Evolutionary conservation across 2,797 vertebrate species (phyloP), one percentile per base, ranked within the genome.

Genomic region (Galago senegalensis): DNA sequence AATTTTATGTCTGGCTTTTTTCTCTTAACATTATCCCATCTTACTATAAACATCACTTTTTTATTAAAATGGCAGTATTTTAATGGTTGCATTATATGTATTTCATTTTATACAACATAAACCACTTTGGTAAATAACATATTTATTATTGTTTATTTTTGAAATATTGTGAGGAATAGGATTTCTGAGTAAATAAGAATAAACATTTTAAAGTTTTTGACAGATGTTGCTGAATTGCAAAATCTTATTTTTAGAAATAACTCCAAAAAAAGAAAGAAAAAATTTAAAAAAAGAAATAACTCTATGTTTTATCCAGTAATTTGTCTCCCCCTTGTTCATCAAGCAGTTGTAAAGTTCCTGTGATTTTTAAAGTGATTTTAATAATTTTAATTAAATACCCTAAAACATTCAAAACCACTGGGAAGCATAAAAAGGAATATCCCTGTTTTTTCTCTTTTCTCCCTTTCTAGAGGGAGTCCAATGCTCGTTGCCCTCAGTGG

Each of bases 311-410:
- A 87, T 87, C 1, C 4, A 73, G 13, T 61, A 69, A 3, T 79
- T 81, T 76, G 58, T 69, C 23, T 93, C 20, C 29, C 4, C 73
- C 20, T 60, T 81, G 23, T 67, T 87, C 25, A 60, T 88, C 17
- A 53, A 75, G 40, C n/a, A 70, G 18, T 69, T 90, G 2, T 18
- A 61, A 3, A 70, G 16, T 67, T 70, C 11, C 34, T 81, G 23
- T 37, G 56, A 69, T 77, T 90, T 95, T 93, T 60, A 46, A 86
- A 80, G n/a, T 87, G 37, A 92, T 7, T 73, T 94, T 56, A 69
- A 53, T 49, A 67, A 49, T 65, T 90, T 25, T 58, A 65, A 34
- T 72, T 79, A 65, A 21, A 72, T 83, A 79, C 27, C 46, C 49
- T 16, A 72, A 67, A 86, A 46, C 25, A 67, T 34, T 91, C 58